Conservation (phyloP, 2,888 invertebrate species). For the Chrysolina americana region DNA sequence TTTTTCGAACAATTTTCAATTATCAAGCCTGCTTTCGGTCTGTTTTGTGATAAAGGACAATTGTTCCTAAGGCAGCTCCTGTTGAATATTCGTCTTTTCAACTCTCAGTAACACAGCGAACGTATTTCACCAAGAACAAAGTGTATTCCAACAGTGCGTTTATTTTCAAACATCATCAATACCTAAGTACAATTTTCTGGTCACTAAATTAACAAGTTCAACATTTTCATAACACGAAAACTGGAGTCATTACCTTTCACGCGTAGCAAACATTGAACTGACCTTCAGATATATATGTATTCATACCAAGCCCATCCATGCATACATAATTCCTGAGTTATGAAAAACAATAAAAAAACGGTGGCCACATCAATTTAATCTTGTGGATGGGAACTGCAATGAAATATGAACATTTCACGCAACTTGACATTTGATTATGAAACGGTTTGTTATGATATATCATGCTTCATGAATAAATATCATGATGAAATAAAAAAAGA, state of each 20-base stretch:
- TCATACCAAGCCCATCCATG: conserved; percentile 11
- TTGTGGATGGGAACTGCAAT: conserved; percentile 1
- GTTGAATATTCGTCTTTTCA: too few species aligned
- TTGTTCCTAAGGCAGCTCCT: too few species aligned
- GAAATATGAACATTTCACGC: background rate
- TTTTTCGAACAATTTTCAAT: too few species aligned
- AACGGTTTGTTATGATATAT: background rate
- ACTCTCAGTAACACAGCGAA: too few species aligned
- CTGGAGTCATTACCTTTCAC: conserved; percentile 5
- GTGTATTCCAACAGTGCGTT: too few species aligned
- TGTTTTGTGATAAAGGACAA: too few species aligned
- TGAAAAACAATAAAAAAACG: background rate
- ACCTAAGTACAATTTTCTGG: background rate
- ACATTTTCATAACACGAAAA: background rate
- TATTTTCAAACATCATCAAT: too few species aligned
- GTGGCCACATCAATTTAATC: background rate
- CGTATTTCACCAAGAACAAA: too few species aligned
- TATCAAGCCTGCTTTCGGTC: too few species aligned
- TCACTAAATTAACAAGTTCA: background rate
- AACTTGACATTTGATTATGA: conserved; percentile 6
- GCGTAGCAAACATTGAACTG: conserved; percentile 5
- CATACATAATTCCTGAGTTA: background rate
- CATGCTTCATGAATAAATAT: background rate
- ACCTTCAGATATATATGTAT: background rate
- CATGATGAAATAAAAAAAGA: background rate